Percentiles rank a stretch among this genome's conserved stretches.
These are phyloP conservation scores for Coranthus polyacanthus DNA, from an alignment of 2,797 vertebrate genomes.

Conservation along the genomic window DNA sequence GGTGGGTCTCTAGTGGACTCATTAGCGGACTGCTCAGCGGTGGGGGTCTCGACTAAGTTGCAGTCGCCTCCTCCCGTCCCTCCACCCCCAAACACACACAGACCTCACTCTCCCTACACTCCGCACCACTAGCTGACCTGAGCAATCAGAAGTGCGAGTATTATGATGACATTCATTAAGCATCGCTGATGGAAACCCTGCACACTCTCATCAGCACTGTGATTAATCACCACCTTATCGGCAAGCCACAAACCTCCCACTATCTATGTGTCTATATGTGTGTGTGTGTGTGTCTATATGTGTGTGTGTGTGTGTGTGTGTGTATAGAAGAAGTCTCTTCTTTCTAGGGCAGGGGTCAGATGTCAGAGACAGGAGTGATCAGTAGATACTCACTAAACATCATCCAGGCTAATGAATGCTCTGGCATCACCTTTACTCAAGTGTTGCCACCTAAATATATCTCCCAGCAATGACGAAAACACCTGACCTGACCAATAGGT, in stretches of 20 bases:
- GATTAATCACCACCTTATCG: constrained; percentile 81
- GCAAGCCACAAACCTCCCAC: constrained; percentile 63
- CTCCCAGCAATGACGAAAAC: constrained; percentile 38
- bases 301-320: no score
- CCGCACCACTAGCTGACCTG: constrained; percentile 61
- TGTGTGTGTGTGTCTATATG: constrained; percentile 38
- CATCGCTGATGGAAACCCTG: constrained; percentile 68
- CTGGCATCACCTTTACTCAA: constrained; percentile 46
- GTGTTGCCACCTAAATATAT: constrained; percentile 45
- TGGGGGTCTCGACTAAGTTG: constrained; percentile 64
- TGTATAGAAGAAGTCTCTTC: constrained; percentile 54
- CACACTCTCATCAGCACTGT: constrained; percentile 65
- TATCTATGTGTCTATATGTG: constrained; percentile 38
- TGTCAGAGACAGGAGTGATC: constrained; percentile 74
- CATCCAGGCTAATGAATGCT: constrained; percentile 71
- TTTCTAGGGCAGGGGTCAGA: constrained; percentile 78
- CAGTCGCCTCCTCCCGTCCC: constrained; percentile 20
- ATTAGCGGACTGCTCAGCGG: constrained; percentile 83
- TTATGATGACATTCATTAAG: constrained; percentile 81
- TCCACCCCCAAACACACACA: constrained; percentile 45
- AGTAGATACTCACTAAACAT: constrained; percentile 73
- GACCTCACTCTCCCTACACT: constrained; percentile 44
- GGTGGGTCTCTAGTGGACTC: constrained; percentile 87
- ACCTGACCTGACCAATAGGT: constrained; percentile 13
- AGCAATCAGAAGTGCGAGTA: constrained; percentile 68